These are phyloP conservation scores for Caenorhabditis becei DNA, from an alignment of 2,888 invertebrate species.

Conservation along the genomic window DNA sequence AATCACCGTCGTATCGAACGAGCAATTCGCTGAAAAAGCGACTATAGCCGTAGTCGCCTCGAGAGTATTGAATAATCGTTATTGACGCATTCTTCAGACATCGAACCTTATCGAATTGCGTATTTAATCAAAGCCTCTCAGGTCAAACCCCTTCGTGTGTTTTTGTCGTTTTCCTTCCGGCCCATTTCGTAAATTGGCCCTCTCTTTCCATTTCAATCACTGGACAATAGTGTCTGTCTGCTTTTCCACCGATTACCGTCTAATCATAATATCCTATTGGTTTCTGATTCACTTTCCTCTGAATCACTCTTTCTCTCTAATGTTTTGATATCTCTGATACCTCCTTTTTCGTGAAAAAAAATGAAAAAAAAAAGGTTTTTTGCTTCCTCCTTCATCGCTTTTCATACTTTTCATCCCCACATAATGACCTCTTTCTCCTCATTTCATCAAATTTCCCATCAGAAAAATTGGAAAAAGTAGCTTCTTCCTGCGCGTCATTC, in stretches of 20 bases:
- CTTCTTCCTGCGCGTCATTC: too few species aligned
- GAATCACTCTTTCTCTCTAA: neutral
- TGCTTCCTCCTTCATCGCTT: conserved; percentile 3
- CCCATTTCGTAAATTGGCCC: neutral
- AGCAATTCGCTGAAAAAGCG: neutral
- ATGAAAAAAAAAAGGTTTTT: neutral
- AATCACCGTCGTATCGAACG: too few species aligned
- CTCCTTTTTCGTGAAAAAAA: neutral
- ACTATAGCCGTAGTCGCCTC: neutral
- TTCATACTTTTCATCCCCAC: neutral
- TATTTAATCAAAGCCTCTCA: neutral
- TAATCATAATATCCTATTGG: neutral
- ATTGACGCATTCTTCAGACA: conserved; percentile 6
- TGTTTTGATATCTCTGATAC: neutral
- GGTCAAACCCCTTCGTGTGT: neutral
- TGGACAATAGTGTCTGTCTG: neutral
- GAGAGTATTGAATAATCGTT: neutral
- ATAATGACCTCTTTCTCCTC: conserved; percentile 5
- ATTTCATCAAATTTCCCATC: conserved; percentile 20
- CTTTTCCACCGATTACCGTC: neutral
- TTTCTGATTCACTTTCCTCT: neutral
- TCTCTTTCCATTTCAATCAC: neutral
- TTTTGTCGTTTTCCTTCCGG: neutral
- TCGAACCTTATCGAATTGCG: neutral
- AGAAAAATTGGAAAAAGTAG: conserved; percentile 2